A percentile compares a stretch with the other conserved stretches of the same genome.
These are phyloP conservation scores for Aricia agestis DNA, from an alignment of 1,140 invertebrate species.

Conservation along the genomic window DNA sequence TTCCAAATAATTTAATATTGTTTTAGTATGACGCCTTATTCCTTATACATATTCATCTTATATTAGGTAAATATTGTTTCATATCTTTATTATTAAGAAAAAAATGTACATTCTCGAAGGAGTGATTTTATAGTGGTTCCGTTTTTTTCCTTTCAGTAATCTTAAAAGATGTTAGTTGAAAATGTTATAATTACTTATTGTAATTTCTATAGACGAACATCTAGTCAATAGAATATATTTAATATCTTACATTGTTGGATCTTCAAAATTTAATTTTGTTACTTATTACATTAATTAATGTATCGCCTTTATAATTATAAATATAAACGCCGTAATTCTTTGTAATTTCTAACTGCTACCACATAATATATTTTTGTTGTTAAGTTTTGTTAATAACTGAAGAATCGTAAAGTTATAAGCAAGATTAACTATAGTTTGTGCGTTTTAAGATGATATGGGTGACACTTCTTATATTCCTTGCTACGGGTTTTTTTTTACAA, in stretches of 20 bases:
- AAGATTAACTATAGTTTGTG: too few species aligned
- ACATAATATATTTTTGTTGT: too few species aligned
- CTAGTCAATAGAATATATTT: not conserved
- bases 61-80: not conserved
- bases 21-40: not conserved
- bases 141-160: too few species aligned
- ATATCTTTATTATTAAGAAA: not conserved
- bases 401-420: too few species aligned
- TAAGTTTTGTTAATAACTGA: too few species aligned
- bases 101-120: not conserved
- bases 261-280: not conserved
- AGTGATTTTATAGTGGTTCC: not conserved
- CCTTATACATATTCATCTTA: not conserved
- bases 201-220: not conserved
- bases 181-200: too few species aligned
- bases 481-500: too few species aligned
- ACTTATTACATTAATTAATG: not conserved
- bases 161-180: not conserved
- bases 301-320: too few species aligned
- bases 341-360: too few species aligned
- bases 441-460: too few species aligned
- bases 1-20: not conserved
- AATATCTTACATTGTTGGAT: not conserved
- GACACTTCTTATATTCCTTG: too few species aligned
- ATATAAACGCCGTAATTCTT: too few species aligned